Percentiles rank a stretch among this genome's conserved stretches.
These are phyloP conservation scores for Hemiscyllium ocellatum DNA, from an alignment of 2,113 vertebrate species.

Conservation along the genomic window DNA sequence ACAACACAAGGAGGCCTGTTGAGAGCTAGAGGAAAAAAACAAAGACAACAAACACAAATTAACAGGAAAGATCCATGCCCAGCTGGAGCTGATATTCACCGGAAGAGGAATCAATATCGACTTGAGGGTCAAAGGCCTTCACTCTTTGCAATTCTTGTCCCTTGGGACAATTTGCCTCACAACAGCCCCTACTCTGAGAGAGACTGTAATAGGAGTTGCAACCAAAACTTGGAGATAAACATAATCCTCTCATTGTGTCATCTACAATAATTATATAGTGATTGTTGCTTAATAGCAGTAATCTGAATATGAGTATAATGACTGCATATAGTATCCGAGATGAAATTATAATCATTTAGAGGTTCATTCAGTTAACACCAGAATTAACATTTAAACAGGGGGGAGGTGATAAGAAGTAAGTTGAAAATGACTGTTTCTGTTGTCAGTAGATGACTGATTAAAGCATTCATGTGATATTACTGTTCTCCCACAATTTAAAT, in stretches of 20 bases:
- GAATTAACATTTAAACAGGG: not conserved
- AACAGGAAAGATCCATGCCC: not conserved
- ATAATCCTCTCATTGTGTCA: not conserved
- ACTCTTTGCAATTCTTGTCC: not conserved
- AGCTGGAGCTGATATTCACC: not conserved
- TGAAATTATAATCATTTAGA: not conserved
- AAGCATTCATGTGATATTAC: not conserved
- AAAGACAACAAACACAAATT: not conserved
- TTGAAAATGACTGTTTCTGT: not conserved
- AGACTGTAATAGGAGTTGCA: not conserved
- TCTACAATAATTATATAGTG: not conserved
- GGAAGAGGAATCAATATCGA: not conserved
- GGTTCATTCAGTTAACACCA: not conserved
- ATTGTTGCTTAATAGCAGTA: not conserved
- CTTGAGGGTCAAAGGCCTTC: not conserved
- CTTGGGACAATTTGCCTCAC: not conserved
- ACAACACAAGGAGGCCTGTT: not conserved
- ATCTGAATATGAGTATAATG: not conserved
- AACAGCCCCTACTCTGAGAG: not conserved
- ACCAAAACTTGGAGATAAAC: not conserved
- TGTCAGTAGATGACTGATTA: not conserved
- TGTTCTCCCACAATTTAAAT: not conserved
- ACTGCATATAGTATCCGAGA: not conserved
- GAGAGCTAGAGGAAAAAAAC: not conserved
- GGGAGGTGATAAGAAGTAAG: not conserved